Base-by-base conservation (phyloP, 1,140 invertebrate genomes). In the Subanguina moxae region DNA sequence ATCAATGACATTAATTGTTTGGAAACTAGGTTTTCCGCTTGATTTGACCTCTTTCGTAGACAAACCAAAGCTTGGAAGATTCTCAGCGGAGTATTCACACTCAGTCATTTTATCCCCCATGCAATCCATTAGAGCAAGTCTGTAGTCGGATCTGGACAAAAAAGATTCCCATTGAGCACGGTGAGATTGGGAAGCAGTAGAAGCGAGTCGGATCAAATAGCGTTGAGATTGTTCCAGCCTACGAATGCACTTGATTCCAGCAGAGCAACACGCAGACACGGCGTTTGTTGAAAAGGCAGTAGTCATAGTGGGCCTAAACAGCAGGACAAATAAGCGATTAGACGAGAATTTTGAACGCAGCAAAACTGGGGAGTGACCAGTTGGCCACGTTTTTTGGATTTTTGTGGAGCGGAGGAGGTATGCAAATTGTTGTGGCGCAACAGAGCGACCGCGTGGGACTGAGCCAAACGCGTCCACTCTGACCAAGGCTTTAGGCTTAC, bases 221-320 rank as follows among this genome's bases (percentile, higher is more conserved):
- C 78, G 61, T 7, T 43, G 70, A 21, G 74, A 78, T 68, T 57
- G 67, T 48, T 79, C 78, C 17, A 79, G 48, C 27, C 78, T 71
- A 25, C 45, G 28, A 13, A 79, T 65, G n/a, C 65, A 75, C 19
- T 65, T 38, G 19, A 79, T 71, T 45, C 74, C 77, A 38, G 74
- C 28, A 57, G 79, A 57, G 17, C 62, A 9, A 32, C 68, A 74
- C 48, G 73, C 77, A 15, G 77, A 73, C 21, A 81, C 59, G 15
- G 79, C 79, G 58, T 80, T 81, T 0, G 78, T 81, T 9, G 76
- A 80, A 30, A 71, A 78, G 27, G 78, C 71, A 13, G 78, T 81
- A 42, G 78, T 79, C 43, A 81, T 75, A 23, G 67, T 68, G 9
- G 71, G 68, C n/a, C 78, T 74, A 38, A 25, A 76, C n/a, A n/a